Evolutionary conservation across 1,140 invertebrate species (phyloP), one percentile per base, ranked within the genome.

Genomic region (Heliconius hermathena): DNA sequence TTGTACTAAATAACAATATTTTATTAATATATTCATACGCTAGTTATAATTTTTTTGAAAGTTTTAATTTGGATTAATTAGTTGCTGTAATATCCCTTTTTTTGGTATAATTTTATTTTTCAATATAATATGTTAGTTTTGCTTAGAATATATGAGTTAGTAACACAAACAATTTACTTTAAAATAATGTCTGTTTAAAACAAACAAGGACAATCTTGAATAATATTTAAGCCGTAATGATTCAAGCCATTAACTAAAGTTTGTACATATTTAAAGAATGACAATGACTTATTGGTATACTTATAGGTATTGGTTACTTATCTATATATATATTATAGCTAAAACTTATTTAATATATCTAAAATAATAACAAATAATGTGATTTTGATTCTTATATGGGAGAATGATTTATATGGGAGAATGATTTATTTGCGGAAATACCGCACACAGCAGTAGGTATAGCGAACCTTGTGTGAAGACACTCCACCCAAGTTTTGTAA

Each of bases 151-250:
- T 57, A n/a, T n/a, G n/a, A 22, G n/a, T 22, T 57, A 57, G 54
- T 11, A 22, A 57, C 22, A 60, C 20, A 66, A 66, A 1, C 4
- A 29, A 66, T 66, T 66, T 66, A 29, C 26, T 66, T 66, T 66
- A 66, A 66, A 66, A 26, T 66, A 66, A 16, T 26, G 60, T 9
- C 60, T 29, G 22, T 66, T 29, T 5, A 26, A 26, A 66, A 29
- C 60, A 66, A 66, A 66, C 11, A 66, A 66, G 60, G 60, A 13
- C 29, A 66, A 66, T 29, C 3, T 22, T 0, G n/a, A 29, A 8
- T 29, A 66, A 29, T 66, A 66, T 66, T 66, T 66, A 66, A 66
- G 26, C 22, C 26, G 16, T 29, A 66, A 66, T 66, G 60, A 66
- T 66, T 66, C 8, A 26, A 66, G 60, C 13, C 60, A 16, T 66